phyloP scores from a whole-genome alignment of 2,888 invertebrate species.

The Danaus chrysippus region DNA sequence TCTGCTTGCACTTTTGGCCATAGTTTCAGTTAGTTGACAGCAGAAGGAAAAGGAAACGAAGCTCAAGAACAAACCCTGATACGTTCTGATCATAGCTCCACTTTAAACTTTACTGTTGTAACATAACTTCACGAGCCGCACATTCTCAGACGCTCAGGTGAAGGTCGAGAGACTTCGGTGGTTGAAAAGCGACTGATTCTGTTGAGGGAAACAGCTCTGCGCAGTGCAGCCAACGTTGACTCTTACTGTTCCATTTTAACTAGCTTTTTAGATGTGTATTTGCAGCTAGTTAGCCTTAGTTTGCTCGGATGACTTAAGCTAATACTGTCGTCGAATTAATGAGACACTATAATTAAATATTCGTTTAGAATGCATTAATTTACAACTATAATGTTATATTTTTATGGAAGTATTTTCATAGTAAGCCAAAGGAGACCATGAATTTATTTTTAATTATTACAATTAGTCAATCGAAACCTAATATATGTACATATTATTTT shows the following conservation, averaged over 20 bases:
- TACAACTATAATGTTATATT: no score
- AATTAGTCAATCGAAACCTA: no score
- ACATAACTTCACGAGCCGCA: constrained; percentile 23
- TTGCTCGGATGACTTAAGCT: constrained; percentile 28
- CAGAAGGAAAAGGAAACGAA: constrained; percentile 73
- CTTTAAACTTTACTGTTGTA: constrained; percentile 34
- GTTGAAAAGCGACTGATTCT: constrained; percentile 55
- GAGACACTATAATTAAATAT: constrained; percentile 20
- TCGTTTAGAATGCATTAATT: constrained; percentile 4
- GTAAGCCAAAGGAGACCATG: no score
- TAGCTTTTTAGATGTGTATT: constrained; percentile 45
- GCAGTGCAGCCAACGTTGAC: constrained; percentile 55
- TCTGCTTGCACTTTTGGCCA: constrained; percentile 72
- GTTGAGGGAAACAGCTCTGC: constrained; percentile 46
- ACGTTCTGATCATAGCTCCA: constrained; percentile 66
- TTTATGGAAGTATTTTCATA: no score
- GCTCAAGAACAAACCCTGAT: constrained; percentile 71
- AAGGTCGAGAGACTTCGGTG: constrained; percentile 65
- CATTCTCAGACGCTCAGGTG: constrained; percentile 16
- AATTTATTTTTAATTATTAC: no score
- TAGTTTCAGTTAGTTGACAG: constrained; percentile 72
- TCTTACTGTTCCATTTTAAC: constrained; percentile 49
- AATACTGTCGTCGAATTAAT: constrained; percentile 21
- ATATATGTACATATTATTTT: no score
- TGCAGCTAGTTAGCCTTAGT: constrained; percentile 32